Base-by-base conservation (phyloP, 2,797 vertebrate species). In the Argentina silus region DNA sequence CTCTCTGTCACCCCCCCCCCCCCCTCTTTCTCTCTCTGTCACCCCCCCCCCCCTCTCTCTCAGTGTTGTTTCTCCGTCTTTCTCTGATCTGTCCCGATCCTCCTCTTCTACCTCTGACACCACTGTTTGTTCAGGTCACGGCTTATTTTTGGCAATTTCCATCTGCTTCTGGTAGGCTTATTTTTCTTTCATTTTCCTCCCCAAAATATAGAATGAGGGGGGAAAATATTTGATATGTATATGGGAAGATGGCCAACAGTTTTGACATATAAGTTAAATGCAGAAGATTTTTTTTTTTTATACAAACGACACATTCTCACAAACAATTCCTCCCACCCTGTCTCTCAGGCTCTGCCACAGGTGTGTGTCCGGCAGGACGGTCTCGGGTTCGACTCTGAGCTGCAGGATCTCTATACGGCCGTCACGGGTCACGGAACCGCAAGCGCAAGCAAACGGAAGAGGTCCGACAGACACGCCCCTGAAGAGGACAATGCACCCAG, bases 351-450 rank as follows among this genome's bases (percentile, higher is more conserved):
- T 69, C 84, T 91, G 51, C 86, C 91, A 47, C 73, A 71, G 77
- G 65, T 88, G 4, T 63, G 68, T 1, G 67, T 74, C 0, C 69
- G 51, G 7, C 67, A 57, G 9, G 74, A 69, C 6, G 2, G 69
- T 42, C 73, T 70, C 11, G 74, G 70, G 60, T 88, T 92, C n/a
- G 50, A 82, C 51, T n/a, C 51, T 0, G 70, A 85, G 65, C 88
- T 93, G 27, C 91, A 86, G 60, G 77, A 70, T 1, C 85, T 94
- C 11, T 93, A 92, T 69, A 53, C 75, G 0, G 50, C 87, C 12
- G 42, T 90, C 19, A 73, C 75, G 9, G 43, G 82, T 7, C 79
- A 75, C 0, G 48, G 67, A 12, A 76, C 69, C 11, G 2, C 69
- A 10, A 48, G 5, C 23, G n/a, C 76, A 0, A 76, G 12, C n/a